Evolutionary conservation across 2,888 invertebrate genomes (phyloP), one percentile per base, ranked within the genome.

Genomic region (Penaeus monodon): DNA sequence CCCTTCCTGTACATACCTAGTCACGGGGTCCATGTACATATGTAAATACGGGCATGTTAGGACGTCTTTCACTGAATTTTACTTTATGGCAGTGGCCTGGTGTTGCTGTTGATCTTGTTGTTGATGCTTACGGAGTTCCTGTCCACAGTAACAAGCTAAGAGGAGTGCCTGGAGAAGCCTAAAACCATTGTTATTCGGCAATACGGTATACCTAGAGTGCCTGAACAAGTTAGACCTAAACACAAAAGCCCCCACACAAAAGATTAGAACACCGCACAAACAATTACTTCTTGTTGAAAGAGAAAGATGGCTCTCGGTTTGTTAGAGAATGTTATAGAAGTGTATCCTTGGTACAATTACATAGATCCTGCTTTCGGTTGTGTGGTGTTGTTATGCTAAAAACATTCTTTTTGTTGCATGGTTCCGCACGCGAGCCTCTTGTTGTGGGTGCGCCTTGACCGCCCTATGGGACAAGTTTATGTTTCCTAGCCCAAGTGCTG

Each of bases 41-140:
- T 86, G 86, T 86, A 86, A 24, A 86, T 86, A 86, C 68, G 24
- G 77, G 79, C 82, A 66, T 70, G 77, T 77, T 86, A 82, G n/a
- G 78, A 82, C 65, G 76, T 82, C 76, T 86, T 86, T 86, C 81
- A 82, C 82, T 68, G 81, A 49, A 76, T 76, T 57, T 85, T n/a
- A n/a, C 82, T 86, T 86, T 86, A 86, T 86, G 86, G 74, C 82
- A 86, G 86, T 86, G 86, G 82, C 81, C 82, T 82, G 81, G 64
- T 86, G 86, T 86, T 86, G 70, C 81, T 82, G 81, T 86, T 86
- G 82, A 77, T 86, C 81, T 82, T 86, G 86, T 81, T 82, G 86
- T 86, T 77, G 77, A 77, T 78, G 82, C 86, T 81, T 86, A 57
- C 68, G 64, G 76, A 86, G 86, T 86, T 86, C 77, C 82, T 82